These are phyloP conservation scores for Pitta sordida DNA, from an alignment of 2,113 vertebrate species.

Conservation along the genomic window DNA sequence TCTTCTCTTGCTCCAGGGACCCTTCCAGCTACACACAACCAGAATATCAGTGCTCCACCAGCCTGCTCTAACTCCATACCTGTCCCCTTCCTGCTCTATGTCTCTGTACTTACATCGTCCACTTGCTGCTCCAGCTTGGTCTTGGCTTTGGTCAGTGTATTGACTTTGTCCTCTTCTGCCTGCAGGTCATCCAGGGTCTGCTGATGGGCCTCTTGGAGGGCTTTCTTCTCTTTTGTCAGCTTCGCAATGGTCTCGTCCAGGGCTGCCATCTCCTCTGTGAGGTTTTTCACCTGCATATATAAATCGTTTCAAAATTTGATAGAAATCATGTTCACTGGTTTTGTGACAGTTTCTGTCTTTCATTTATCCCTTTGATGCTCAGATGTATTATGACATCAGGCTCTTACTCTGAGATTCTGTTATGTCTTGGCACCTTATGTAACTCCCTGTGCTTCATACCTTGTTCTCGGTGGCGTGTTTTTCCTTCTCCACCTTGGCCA, in stretches of 20 bases:
- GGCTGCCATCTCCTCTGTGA: slow-evolving; percentile 81
- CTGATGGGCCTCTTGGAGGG: slow-evolving; percentile 72
- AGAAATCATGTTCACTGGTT: no score
- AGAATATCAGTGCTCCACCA: not conserved
- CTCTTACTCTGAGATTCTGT: no score
- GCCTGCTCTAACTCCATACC: not conserved
- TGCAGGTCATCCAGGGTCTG: slow-evolving; percentile 15
- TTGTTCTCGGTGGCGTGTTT: slow-evolving; percentile 85
- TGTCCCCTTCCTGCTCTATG: not conserved
- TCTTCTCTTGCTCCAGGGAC: slow-evolving; percentile 86
- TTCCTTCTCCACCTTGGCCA: slow-evolving; percentile 9
- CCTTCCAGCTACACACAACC: slow-evolving; percentile 76
- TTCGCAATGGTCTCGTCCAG: slow-evolving; percentile 83
- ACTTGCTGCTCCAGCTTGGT: not conserved
- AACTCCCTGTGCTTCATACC: not conserved
- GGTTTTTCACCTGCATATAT: slow-evolving; percentile 75
- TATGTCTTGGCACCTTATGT: no score
- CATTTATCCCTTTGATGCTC: no score
- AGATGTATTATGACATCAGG: no score
- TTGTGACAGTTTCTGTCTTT: no score
- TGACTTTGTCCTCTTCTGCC: not conserved
- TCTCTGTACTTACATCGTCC: not conserved
- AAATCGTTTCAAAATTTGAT: no score
- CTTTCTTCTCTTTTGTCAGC: slow-evolving; percentile 75
- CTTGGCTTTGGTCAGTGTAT: no score